Base-by-base conservation (phyloP, 2,888 invertebrate species). In the Eristalis arbustorum region DNA sequence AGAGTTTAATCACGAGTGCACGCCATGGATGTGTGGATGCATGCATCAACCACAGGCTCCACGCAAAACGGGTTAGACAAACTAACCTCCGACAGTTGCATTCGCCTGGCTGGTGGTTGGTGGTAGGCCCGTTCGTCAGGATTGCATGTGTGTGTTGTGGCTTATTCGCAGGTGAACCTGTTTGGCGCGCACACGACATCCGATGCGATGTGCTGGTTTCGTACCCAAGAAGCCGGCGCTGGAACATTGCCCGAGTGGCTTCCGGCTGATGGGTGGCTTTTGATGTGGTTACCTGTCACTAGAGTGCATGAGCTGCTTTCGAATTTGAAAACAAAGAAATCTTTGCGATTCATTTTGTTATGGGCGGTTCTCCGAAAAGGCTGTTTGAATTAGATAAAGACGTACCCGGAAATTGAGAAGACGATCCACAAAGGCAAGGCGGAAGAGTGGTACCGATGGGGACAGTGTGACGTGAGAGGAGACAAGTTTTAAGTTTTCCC, bases 21-120 rank as follows among this genome's bases (percentile, higher is more conserved):
- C 61, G 37, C 71, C 71, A 31, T 37, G 22, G 71, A 18, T 23
- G 49, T 23, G 49, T n/a, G 49, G 18, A 42, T 42, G 42, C 14
- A 14, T 42, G 42, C 49, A 18, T 8, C 49, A 18, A 8, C 18
- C 49, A 18, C 10, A 49, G 49, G 49, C 49, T 49, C 18, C 49
- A 49, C 49, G 49, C 49, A 49, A 72, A 77, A 40, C 67, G 63
- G 68, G 72, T 83, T 83, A 77, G 56, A 18, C 56, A 83, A 63
- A 77, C 71, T 71, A 64, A 71, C 42, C 31, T 49, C 63, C 64
- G 42, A 81, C 69, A 71, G 64, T 22, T 74, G 34, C 73, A 49
- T 34, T 64, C n/a, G 57, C n/a, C 18, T 74, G 64, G 28, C 18
- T 18, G 2, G 18, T 49, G 42, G 49, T 49, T 18, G 49, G 8